Percentiles rank a stretch among this genome's conserved stretches.
Conservation (phyloP, 2,888 invertebrate species). For the Mactromeris polynyma region DNA sequence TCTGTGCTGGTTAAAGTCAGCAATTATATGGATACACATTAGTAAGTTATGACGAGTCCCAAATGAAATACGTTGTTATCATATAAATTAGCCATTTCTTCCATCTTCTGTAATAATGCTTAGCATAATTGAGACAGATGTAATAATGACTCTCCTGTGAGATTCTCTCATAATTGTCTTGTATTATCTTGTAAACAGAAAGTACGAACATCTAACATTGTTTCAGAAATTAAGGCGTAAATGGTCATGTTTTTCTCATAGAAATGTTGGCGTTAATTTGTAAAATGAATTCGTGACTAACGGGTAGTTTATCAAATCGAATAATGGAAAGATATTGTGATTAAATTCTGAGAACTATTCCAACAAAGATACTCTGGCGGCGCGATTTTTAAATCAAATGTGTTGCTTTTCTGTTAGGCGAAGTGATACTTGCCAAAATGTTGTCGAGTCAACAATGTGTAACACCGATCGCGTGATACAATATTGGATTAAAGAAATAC, state of each 20-base stretch:
- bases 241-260: not conserved
- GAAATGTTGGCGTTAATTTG: too few relatives aligned
- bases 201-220: not conserved
- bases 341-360: too few relatives aligned
- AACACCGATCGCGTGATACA: too few relatives aligned
- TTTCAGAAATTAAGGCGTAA: not conserved
- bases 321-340: too few relatives aligned
- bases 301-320: too few relatives aligned
- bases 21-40: not conserved
- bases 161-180: not conserved
- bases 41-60: conserved; percentile 10
- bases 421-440: too few relatives aligned
- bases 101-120: not conserved
- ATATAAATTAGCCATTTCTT: conserved; percentile 2
- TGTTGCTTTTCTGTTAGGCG: too few relatives aligned
- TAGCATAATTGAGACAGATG: not conserved
- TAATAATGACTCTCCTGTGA: conserved; percentile 4
- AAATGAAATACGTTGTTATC: not conserved
- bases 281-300: too few relatives aligned
- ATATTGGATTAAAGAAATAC: too few relatives aligned
- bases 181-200: not conserved
- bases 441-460: too few relatives aligned
- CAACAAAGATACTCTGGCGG: too few relatives aligned
- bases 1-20: not conserved
- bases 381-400: too few relatives aligned